Conservation (phyloP, 1,140 invertebrate species). For the Penaeus vannamei region DNA sequence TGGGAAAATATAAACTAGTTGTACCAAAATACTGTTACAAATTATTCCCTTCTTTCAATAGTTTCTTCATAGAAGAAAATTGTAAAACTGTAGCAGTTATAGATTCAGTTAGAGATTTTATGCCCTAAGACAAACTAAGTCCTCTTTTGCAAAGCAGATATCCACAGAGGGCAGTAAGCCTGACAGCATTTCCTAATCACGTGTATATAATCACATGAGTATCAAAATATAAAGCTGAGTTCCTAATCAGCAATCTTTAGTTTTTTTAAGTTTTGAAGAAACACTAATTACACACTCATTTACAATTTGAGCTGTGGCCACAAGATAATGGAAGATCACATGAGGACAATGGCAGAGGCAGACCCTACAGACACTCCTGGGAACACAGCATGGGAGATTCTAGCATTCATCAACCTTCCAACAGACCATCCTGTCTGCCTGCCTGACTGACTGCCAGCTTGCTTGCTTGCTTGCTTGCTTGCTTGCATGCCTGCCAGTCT, state of each 20-base stretch:
- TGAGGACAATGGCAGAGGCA: constrained; percentile 59
- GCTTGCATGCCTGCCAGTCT: neutral
- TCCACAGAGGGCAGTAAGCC: constrained; percentile 46
- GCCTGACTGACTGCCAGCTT: no score
- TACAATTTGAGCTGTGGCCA: constrained; percentile 64
- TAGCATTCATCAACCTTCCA: neutral
- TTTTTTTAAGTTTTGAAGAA: constrained; percentile 52
- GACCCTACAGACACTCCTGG: constrained; percentile 31
- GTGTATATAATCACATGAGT: constrained; percentile 35
- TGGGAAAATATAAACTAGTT: no score
- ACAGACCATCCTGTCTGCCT: no score
- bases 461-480: no score
- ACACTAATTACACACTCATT: constrained; percentile 61
- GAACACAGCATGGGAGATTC: constrained; percentile 34
- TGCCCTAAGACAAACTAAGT: constrained; percentile 23
- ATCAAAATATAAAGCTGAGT: constrained; percentile 62
- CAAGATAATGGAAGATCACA: constrained; percentile 64
- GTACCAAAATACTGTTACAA: neutral
- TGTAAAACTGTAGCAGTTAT: neutral
- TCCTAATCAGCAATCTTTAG: constrained; percentile 62
- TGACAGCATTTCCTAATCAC: constrained; percentile 34
- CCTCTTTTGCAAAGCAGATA: constrained; percentile 52
- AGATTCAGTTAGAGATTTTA: neutral
- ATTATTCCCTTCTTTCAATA: neutral
- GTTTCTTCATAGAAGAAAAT: neutral